These are phyloP conservation scores for Pithys albifrons DNA, from an alignment of 2,113 vertebrate genomes.

Conservation along the genomic window DNA sequence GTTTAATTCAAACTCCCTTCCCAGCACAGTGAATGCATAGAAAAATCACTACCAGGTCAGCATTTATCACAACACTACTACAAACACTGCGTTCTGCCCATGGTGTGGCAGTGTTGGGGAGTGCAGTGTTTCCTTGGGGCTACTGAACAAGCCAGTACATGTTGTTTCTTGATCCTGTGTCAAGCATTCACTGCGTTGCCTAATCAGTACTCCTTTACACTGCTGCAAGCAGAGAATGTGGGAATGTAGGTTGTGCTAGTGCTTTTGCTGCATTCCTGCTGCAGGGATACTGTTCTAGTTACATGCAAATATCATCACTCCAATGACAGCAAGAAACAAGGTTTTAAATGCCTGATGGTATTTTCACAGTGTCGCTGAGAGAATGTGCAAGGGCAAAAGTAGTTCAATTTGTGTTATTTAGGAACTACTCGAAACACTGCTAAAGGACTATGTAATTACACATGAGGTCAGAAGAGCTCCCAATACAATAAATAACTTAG, in stretches of 20 bases:
- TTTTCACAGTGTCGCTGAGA: background rate
- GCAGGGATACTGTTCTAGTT: background rate
- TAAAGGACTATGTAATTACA: background rate
- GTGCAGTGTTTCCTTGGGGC: rapidly evolving
- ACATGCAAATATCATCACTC: background rate
- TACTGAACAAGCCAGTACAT: background rate
- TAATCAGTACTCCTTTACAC: background rate
- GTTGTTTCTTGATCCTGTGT: background rate
- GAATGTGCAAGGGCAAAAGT: background rate
- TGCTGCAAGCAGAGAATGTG: background rate
- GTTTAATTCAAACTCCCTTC: background rate
- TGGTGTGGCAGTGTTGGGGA: rapidly evolving
- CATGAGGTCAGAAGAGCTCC: conserved; percentile 21
- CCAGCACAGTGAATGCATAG: background rate
- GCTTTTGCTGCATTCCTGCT: conserved; percentile 42
- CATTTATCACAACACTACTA: background rate
- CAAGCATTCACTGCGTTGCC: background rate
- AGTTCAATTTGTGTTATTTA: background rate
- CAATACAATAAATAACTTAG: background rate
- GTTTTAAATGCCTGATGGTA: background rate
- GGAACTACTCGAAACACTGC: background rate
- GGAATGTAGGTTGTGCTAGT: background rate
- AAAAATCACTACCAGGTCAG: background rate
- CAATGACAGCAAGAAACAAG: background rate
- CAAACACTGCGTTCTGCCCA: background rate